Evolutionary conservation across 2,888 invertebrate genomes (phyloP).

Genomic region (Cynaeus angustus): DNA sequence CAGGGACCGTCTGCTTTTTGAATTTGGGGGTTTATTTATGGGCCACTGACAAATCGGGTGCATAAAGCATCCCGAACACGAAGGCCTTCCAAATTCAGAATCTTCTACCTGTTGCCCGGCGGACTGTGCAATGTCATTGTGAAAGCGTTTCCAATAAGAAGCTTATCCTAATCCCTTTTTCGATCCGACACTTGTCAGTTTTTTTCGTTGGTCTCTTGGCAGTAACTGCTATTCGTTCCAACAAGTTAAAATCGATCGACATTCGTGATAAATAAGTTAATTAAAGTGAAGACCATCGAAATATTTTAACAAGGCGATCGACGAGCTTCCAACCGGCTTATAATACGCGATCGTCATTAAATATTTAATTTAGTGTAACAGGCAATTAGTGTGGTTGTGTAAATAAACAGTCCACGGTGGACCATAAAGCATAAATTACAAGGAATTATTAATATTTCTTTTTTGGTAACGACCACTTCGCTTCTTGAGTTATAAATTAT

Average conservation of each 20-base stretch:
- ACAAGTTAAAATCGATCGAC: conserved; percentile 4
- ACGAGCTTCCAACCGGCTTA: conserved; percentile 4
- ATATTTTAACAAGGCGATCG: conserved; percentile 30
- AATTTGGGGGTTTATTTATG: not conserved
- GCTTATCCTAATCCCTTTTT: conserved; percentile 13
- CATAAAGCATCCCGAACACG: not conserved
- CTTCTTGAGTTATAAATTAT: conserved; percentile 58
- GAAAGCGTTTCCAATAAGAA: conserved; percentile 13
- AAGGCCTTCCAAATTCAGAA: not conserved
- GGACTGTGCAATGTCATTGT: not conserved
- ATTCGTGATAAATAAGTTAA: conserved; percentile 31
- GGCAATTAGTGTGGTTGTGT: conserved; percentile 66
- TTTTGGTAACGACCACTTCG: conserved; percentile 62
- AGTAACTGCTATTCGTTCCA: not conserved
- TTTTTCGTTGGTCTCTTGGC: not conserved
- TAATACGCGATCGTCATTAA: conserved; percentile 56
- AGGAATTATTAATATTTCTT: conserved; percentile 66
- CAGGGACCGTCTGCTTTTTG: too few relatives aligned
- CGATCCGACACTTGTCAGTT: conserved; percentile 2
- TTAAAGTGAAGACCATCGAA: conserved; percentile 15
- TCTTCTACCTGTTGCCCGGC: not conserved
- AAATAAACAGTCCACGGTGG: conserved; percentile 64
- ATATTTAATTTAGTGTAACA: conserved; percentile 65
- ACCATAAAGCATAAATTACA: conserved; percentile 65
- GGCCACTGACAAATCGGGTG: not conserved